phyloP scores from a whole-genome alignment of 2,113 vertebrate species.

The Heterochromis multidens region DNA sequence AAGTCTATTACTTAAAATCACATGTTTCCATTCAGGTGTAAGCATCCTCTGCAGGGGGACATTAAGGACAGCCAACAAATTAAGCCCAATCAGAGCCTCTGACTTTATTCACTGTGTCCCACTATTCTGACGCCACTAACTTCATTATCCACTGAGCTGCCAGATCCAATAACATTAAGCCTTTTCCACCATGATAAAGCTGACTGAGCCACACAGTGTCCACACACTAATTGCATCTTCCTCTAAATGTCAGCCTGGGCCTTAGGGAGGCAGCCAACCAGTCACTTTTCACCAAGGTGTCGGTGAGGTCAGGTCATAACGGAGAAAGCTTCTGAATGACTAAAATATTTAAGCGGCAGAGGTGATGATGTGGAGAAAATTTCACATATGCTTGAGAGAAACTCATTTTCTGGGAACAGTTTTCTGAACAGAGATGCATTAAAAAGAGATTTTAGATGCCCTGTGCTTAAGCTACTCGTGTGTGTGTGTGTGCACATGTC shows the following conservation, averaged over 20 bases:
- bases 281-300: background rate
- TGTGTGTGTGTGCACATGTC: background rate
- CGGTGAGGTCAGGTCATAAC: constrained; percentile 7
- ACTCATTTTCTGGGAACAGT: background rate
- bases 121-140: constrained; percentile 23
- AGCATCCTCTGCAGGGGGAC: background rate
- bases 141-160: constrained; percentile 57
- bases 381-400: background rate
- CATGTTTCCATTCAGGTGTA: background rate
- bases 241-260: constrained; percentile 38
- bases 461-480: background rate
- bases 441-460: background rate
- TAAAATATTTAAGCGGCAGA: background rate
- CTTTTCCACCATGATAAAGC: constrained; percentile 38
- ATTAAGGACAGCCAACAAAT: constrained; percentile 28
- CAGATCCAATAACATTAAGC: constrained; percentile 62
- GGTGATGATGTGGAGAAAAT: constrained; percentile 3
- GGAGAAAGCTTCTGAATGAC: background rate
- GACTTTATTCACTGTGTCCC: background rate
- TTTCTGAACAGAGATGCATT: background rate
- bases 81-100: constrained; percentile 20
- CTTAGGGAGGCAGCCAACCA: background rate
- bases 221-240: constrained; percentile 46
- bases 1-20: background rate
- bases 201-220: constrained; percentile 20